These are phyloP conservation scores for Nesometra sesokonis DNA, from an alignment of 35 echinoderm and acorn worm genomes.

Conservation along the genomic window DNA sequence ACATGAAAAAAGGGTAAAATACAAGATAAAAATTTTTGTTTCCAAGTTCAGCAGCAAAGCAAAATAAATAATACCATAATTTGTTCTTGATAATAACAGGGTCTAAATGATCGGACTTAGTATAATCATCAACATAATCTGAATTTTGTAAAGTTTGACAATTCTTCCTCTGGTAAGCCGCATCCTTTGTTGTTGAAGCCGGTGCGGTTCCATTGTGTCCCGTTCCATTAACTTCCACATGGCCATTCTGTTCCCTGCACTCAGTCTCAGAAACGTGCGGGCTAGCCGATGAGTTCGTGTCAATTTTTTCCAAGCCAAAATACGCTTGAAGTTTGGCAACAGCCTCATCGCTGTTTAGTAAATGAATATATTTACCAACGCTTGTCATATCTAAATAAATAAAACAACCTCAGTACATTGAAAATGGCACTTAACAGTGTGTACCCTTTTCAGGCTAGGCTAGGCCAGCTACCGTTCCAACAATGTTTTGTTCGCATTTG, in stretches of 20 bases:
- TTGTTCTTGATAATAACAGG: constrained; percentile 29
- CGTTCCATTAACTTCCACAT: neutral
- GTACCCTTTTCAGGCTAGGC: too few species aligned
- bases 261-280: neutral
- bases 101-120: neutral
- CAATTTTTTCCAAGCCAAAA: constrained; percentile 1
- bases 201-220: neutral
- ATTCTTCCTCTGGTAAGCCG: neutral
- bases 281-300: neutral
- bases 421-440: too few species aligned
- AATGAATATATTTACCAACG: neutral
- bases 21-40: constrained; percentile 85
- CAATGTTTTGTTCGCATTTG: too few species aligned
- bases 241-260: neutral
- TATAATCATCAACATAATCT: neutral
- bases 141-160: neutral
- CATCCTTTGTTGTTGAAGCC: too few species aligned
- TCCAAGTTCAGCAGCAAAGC: constrained; percentile 60
- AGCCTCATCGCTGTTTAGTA: neutral
- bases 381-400: neutral
- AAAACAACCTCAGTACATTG: neutral
- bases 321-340: neutral
- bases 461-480: too few species aligned
- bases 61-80: constrained; percentile 81
- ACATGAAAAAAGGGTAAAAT: constrained; percentile 64